Conservation (phyloP, 2,888 invertebrate species). For the Myopa testacea region DNA sequence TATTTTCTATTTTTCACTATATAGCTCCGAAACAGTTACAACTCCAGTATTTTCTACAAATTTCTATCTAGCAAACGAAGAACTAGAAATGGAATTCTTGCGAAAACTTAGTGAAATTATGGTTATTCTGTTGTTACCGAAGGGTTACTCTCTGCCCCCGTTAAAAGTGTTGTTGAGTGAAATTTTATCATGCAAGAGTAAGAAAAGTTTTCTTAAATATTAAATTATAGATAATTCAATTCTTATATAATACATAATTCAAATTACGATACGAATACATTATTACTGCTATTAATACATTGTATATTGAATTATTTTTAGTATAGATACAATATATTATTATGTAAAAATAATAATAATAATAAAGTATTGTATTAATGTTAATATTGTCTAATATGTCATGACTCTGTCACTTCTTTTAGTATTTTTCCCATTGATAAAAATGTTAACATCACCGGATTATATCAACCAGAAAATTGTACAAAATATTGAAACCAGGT, state of each 20-base stretch:
- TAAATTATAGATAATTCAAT: background rate
- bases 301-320: too few species aligned
- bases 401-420: slow-evolving; percentile 9
- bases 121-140: slow-evolving; percentile 83
- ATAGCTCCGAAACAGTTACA: slow-evolving; percentile 71
- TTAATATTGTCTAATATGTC: too few species aligned
- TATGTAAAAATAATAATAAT: too few species aligned
- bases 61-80: slow-evolving; percentile 79
- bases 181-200: slow-evolving; percentile 87
- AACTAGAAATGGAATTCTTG: slow-evolving; percentile 83
- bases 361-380: too few species aligned
- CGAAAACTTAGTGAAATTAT: slow-evolving; percentile 85
- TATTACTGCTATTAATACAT: too few species aligned
- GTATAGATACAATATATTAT: too few species aligned
- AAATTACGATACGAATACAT: too few species aligned
- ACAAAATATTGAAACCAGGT: slow-evolving; percentile 84
- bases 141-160: slow-evolving; percentile 82
- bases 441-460: slow-evolving; percentile 88
- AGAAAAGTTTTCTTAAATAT: slow-evolving; percentile 39
- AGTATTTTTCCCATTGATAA: slow-evolving; percentile 82
- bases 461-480: slow-evolving; percentile 90
- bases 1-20: background rate
- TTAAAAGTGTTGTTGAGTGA: slow-evolving; percentile 85
- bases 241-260: background rate
- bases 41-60: slow-evolving; percentile 79